Base-by-base conservation (phyloP, 1,140 invertebrate genomes). In the Bradysia coprophila region DNA sequence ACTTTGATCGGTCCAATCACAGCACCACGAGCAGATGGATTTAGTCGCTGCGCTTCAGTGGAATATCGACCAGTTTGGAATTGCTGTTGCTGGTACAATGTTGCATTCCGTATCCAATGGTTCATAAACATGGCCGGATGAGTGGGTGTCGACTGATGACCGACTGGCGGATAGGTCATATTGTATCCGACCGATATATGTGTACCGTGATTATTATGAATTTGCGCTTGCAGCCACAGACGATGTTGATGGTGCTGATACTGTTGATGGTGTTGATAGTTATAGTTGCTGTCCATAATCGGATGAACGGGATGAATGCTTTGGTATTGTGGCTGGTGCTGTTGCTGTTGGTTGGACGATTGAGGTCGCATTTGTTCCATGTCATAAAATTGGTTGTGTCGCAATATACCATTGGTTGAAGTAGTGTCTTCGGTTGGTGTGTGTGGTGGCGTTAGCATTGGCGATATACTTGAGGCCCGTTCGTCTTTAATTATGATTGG, bases 41-140 rank as follows among this genome's bases (percentile, higher is more conserved):
- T 56, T 8, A 64, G 48, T 34, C 61, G 59, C 18, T 63, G 56
- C 28, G 55, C 50, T 21, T 63, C 48, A 23, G 62, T 42, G 46
- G 63, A 62, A 46, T 65, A 63, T 38, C 45, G 44, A 49, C 60
- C 50, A 43, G 32, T 20, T 20, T 56, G 54, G 13, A 36, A 32
- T 33, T 69, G 57, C 5, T 66, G 61, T 18, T 72, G 68, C 41
- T 75, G 72, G 47, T 75, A 69, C 6, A 79, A 48, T 2, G 78
- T 75, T 0, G 75, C 76, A 43, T 71, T 78, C 48, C 77, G 65
- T 23, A 82, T 64, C 76, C 76, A 81, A 46, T 79, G 78, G 48
- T 78, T 78, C 38, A 81, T 65, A 10, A 80, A 57, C 32, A 74
- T 59, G 0, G 71, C 61, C 20, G 72, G 70, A 45, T 74, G 71